Percentiles rank a stretch among this genome's conserved stretches.
Evolutionary conservation across 2,888 invertebrate species (phyloP).

Genomic region (Alitta virens): DNA sequence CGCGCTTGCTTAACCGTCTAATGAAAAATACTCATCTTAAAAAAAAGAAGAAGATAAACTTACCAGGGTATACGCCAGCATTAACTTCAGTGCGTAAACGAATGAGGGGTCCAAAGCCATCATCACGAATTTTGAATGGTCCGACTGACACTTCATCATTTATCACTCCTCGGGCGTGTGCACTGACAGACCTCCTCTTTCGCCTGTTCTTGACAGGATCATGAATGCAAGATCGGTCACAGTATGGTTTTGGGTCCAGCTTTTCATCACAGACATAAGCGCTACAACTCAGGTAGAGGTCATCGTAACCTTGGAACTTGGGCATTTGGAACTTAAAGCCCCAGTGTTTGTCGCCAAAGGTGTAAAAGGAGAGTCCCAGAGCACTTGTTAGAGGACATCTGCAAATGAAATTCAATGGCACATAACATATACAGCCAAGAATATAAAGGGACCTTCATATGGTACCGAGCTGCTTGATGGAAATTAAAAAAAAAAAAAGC

Average conservation of each 20-base stretch:
- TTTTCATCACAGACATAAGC: constrained; percentile 24
- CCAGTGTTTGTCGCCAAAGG: constrained; percentile 25
- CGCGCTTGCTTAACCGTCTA: no score
- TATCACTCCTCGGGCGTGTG: neutral
- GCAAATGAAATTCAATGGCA: no score
- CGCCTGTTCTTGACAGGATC: neutral
- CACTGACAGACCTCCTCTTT: neutral
- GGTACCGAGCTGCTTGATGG: no score
- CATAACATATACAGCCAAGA: no score
- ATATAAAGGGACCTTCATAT: no score
- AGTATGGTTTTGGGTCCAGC: constrained; percentile 22
- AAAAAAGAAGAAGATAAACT: no score
- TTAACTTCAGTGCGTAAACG: neutral
- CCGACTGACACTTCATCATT: neutral
- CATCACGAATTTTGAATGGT: constrained; percentile 1
- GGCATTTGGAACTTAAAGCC: constrained; percentile 25
- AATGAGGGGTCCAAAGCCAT: constrained; percentile 10
- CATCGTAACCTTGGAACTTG: constrained; percentile 19
- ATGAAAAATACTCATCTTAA: no score
- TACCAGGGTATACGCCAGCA: neutral
- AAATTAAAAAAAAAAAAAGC: no score
- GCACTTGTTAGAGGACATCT: constrained; percentile 18
- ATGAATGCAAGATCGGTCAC: constrained; percentile 25
- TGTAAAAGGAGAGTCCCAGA: constrained; percentile 21
- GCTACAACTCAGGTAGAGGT: constrained; percentile 23